These are phyloP conservation scores for Conus betulinus DNA, from an alignment of 1,140 invertebrate genomes.

Conservation along the genomic window DNA sequence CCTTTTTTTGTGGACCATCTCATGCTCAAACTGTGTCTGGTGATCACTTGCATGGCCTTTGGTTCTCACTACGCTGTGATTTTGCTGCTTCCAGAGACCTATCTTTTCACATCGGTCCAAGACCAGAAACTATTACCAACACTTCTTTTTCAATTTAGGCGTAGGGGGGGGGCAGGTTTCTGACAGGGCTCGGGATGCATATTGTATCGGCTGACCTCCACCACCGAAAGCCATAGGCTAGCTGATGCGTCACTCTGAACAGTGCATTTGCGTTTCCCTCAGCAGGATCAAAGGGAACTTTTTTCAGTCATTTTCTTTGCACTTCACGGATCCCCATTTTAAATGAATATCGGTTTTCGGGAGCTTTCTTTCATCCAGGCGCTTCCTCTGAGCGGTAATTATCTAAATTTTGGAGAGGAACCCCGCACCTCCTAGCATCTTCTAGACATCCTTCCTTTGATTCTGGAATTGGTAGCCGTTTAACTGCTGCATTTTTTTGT, in stretches of 20 bases:
- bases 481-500: slow-evolving; percentile 29
- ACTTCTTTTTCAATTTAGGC: too few species aligned
- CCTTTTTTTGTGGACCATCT: too few species aligned
- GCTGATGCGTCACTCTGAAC: slow-evolving; percentile 17
- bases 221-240: neutral
- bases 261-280: neutral
- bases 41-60: too few species aligned
- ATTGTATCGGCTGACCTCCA: slow-evolving; percentile 67
- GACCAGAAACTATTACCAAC: too few species aligned
- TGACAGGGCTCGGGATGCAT: slow-evolving; percentile 61
- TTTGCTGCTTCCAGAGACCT: too few species aligned
- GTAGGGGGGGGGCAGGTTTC: too few species aligned
- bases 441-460: slow-evolving; percentile 33
- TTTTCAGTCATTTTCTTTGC: slow-evolving; percentile 26
- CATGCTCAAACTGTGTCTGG: too few species aligned
- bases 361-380: slow-evolving; percentile 46
- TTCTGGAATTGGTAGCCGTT: too few species aligned
- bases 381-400: slow-evolving; percentile 69
- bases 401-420: slow-evolving; percentile 66
- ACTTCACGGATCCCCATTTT: slow-evolving; percentile 22
- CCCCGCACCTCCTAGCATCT: slow-evolving; percentile 68
- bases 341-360: slow-evolving; percentile 35
- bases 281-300: slow-evolving; percentile 5
- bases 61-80: too few species aligned
- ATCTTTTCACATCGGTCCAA: too few species aligned